A percentile compares a stretch with the other conserved stretches of the same genome.
These are phyloP conservation scores for Halichondria panicea DNA, from an alignment of 37 sponge, comb jelly and placozoan species.

Conservation along the genomic window DNA sequence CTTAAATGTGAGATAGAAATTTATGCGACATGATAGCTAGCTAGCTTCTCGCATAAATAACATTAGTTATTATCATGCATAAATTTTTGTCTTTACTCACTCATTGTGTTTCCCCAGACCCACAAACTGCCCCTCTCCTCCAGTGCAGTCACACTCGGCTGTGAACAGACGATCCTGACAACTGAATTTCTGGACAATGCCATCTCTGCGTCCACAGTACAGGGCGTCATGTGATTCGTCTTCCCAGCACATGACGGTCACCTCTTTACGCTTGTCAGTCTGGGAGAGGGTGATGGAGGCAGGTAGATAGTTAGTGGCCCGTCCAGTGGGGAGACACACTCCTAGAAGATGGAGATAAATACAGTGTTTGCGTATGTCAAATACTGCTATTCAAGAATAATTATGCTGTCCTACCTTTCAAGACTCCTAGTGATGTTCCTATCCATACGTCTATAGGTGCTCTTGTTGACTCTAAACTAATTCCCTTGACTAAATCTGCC, in stretches of 20 bases:
- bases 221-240: conserved; percentile 30
- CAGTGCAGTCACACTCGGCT: conserved; percentile 57
- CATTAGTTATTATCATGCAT: background rate
- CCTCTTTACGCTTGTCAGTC: conserved; percentile 41
- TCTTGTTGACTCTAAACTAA: too few relatives aligned
- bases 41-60: too few relatives aligned
- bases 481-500: too few relatives aligned
- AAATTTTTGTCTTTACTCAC: conserved; percentile 17
- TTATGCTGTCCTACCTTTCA: conserved; percentile 56
- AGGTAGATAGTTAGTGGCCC: conserved; percentile 41
- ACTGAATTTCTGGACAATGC: conserved; percentile 49
- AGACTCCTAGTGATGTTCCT: conserved; percentile 59
- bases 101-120: conserved; percentile 57
- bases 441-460: conserved; percentile 61
- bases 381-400: background rate
- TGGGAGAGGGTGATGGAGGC: conserved; percentile 16
- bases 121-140: conserved; percentile 43
- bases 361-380: too few relatives aligned
- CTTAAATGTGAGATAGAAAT: too few relatives aligned
- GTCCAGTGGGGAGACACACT: conserved; percentile 11
- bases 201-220: conserved; percentile 44
- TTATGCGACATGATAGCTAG: too few relatives aligned
- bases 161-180: conserved; percentile 15
- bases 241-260: conserved; percentile 74
- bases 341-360: conserved; percentile 12